Evolutionary conservation across 2,888 invertebrate genomes (phyloP).

Genomic region (Vanessa cardui): DNA sequence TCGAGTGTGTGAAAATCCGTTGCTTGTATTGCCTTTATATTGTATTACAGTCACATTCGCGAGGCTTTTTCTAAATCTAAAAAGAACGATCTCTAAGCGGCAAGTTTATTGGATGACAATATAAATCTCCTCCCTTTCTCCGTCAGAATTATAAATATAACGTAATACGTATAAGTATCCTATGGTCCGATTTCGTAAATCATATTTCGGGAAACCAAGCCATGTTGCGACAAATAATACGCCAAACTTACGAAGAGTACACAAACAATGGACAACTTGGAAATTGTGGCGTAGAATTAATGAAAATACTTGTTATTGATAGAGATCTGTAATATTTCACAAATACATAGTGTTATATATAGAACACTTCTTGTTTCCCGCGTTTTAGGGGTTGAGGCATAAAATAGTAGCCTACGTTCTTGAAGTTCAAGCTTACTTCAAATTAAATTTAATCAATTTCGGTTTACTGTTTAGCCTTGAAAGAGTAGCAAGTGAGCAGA

Average conservation of each 20-base stretch:
- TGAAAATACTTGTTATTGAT: constrained; percentile 7
- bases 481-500: too few species aligned
- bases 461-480: too few species aligned
- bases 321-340: not conserved
- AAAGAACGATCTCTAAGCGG: constrained; percentile 22
- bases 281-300: not conserved
- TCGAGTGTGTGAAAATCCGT: constrained; percentile 17
- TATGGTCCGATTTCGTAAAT: constrained; percentile 9
- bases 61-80: constrained; percentile 28
- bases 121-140: constrained; percentile 22
- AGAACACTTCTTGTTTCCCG: too few species aligned
- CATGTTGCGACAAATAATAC: constrained; percentile 12
- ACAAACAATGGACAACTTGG: constrained; percentile 11
- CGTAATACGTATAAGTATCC: not conserved
- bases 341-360: not conserved
- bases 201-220: constrained; percentile 4
- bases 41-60: constrained; percentile 32
- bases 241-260: not conserved
- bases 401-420: too few species aligned
- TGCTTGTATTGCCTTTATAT: constrained; percentile 13
- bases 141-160: constrained; percentile 15
- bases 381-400: too few species aligned
- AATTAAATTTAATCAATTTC: too few species aligned
- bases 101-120: constrained; percentile 20
- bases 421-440: too few species aligned